Evolutionary conservation across 2,888 invertebrate species (phyloP).

Genomic region (Tenthredo mesomela): DNA sequence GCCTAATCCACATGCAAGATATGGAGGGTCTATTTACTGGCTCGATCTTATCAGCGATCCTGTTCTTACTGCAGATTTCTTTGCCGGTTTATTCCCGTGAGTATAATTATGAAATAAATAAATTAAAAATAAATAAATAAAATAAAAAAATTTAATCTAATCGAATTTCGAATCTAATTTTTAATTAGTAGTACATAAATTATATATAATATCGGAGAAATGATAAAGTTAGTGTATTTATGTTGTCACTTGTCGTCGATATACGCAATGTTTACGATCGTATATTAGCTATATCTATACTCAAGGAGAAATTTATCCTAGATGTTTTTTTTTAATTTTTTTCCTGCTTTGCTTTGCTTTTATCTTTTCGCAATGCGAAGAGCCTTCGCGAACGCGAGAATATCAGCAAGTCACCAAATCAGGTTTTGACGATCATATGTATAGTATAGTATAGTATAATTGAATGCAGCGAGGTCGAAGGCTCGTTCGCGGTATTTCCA

Average conservation of each 20-base stretch:
- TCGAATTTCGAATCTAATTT: too few species aligned
- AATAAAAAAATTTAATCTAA: too few species aligned
- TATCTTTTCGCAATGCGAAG: neutral
- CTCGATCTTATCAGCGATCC: slow-evolving; percentile 24
- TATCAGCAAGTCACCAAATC: neutral
- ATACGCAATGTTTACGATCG: too few species aligned
- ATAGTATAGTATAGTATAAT: too few species aligned
- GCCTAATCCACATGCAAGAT: neutral
- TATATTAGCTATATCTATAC: too few species aligned
- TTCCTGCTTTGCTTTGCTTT: neutral
- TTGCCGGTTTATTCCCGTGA: slow-evolving; percentile 37
- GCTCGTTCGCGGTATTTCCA: neutral
- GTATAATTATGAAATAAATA: neutral
- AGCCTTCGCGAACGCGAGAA: neutral
- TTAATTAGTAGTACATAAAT: too few species aligned
- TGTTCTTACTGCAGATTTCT: slow-evolving; percentile 2
- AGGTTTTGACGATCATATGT: neutral
- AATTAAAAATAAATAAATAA: too few species aligned
- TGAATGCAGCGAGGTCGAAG: neutral
- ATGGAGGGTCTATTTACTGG: neutral
- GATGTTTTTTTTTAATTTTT: too few species aligned
- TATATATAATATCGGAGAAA: too few species aligned
- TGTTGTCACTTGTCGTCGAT: too few species aligned
- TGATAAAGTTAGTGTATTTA: too few species aligned
- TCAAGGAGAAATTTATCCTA: too few species aligned